Conservation (phyloP, 1,140 invertebrate genomes). For the Scaptomyza hsui region DNA sequence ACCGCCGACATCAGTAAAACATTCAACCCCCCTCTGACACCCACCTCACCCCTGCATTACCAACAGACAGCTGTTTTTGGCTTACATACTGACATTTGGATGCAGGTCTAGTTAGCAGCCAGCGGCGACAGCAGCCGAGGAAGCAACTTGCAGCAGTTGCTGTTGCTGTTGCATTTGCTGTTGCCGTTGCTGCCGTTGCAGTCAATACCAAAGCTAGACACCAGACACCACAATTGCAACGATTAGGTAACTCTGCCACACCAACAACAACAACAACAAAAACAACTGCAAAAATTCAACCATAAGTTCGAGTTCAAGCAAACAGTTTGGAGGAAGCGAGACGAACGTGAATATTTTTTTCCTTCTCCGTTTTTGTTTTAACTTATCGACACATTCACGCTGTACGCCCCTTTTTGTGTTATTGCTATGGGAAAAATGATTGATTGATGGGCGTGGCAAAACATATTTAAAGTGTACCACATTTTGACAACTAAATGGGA, state of each 20-base stretch:
- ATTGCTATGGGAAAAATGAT: background rate
- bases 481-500: background rate
- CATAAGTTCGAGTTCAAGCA: constrained; percentile 80
- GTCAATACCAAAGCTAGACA: constrained; percentile 42
- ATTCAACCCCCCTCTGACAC: background rate
- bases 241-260: constrained; percentile 66
- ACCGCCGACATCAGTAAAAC: constrained; percentile 30
- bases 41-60: background rate
- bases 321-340: constrained; percentile 46
- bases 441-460: constrained; percentile 17
- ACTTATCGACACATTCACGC: constrained; percentile 11
- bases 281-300: constrained; percentile 5
- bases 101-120: constrained; percentile 45
- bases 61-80: constrained; percentile 7
- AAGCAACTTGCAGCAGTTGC: constrained; percentile 59
- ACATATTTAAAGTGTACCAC: background rate
- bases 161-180: constrained; percentile 18
- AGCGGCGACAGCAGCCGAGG: constrained; percentile 43
- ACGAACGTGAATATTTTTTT: background rate
- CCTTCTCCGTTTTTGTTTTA: constrained; percentile 15
- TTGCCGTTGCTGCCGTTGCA: constrained; percentile 30
- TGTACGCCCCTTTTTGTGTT: constrained; percentile 1
- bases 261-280: constrained; percentile 17
- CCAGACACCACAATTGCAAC: constrained; percentile 40
- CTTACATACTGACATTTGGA: constrained; percentile 10